Evolutionary conservation across 2,888 invertebrate genomes (phyloP).

Genomic region (Chelonus formosanus): DNA sequence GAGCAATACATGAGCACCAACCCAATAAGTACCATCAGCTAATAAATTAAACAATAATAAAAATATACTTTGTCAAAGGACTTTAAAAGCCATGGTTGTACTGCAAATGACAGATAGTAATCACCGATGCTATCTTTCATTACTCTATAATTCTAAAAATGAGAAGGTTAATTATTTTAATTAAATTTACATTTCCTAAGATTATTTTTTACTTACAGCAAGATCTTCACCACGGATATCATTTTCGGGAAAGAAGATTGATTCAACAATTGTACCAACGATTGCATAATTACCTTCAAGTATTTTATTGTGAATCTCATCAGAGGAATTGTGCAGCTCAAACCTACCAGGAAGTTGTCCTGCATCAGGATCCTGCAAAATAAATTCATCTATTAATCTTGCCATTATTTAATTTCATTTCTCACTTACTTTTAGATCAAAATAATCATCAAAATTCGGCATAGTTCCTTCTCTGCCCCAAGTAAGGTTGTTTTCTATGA

Average conservation of each 20-base stretch:
- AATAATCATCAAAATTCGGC: constrained; percentile 50
- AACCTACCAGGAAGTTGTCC: constrained; percentile 45
- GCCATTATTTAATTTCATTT: background rate
- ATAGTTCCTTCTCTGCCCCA: constrained; percentile 51
- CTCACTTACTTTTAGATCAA: constrained; percentile 48
- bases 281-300: constrained; percentile 50
- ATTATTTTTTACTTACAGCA: constrained; percentile 41
- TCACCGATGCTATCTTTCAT: constrained; percentile 50
- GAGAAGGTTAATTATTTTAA: background rate
- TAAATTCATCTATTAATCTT: constrained; percentile 7
- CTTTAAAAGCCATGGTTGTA: constrained; percentile 56
- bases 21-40: constrained; percentile 16
- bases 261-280: constrained; percentile 49
- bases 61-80: constrained; percentile 42
- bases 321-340: constrained; percentile 29
- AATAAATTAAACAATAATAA: background rate
- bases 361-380: constrained; percentile 47
- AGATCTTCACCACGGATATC: constrained; percentile 45
- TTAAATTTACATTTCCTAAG: background rate
- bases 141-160: constrained; percentile 49
- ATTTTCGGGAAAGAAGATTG: constrained; percentile 54
- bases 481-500: constrained; percentile 52
- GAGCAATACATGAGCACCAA: background rate
- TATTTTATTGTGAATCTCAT: constrained; percentile 44
- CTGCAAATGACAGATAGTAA: constrained; percentile 52